Evolutionary conservation across 2,797 vertebrate genomes (phyloP), one percentile per base, ranked within the genome.

Genomic region (Cygnus olor): DNA sequence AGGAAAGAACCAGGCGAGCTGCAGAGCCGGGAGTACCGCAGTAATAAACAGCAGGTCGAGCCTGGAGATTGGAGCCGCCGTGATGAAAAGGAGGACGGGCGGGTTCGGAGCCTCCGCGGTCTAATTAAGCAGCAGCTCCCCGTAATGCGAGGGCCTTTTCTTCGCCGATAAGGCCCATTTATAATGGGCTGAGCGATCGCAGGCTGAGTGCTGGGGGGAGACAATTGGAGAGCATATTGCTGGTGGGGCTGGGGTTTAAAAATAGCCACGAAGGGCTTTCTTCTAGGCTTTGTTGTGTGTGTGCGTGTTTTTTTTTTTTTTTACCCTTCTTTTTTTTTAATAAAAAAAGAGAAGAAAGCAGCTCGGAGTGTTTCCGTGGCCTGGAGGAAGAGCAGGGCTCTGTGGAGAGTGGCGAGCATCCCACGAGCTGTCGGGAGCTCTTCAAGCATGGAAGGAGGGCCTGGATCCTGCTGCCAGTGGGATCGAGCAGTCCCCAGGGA

Each of bases 121-220:
- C 92, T 97, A 97, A 97, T 97, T 97, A 96, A 97, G 94, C 82
- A 86, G 90, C 93, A 90, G 95, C 91, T 96, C 93, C 92, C 95
- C 85, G 28, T 93, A 95, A 95, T 84, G 96, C 76, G 22, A 95
- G 91, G 82, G 95, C 89, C 78, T 95, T 97, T 97, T 95, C 93
- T 93, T 84, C 27, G 81, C 93, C 74, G 93, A 96, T 97, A 97
- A 96, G 89, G 86, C 94, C 87, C 87, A 78, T 97, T 95, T 96
- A 93, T 94, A 96, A 95, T 91, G 96, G 95, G 82, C 88, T 87
- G 88, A 93, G 95, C 71, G 5, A 88, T 83, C 5, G 58, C 92
- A 89, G 85, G 78, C 95, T 80, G 95, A 96, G 95, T 84, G 91
- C 95, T 91, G 89, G 81, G 93, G 92, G 89, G 94, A 95, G 93